Base-by-base conservation (phyloP, 2,888 invertebrate species). In the Athetis lepigone region DNA sequence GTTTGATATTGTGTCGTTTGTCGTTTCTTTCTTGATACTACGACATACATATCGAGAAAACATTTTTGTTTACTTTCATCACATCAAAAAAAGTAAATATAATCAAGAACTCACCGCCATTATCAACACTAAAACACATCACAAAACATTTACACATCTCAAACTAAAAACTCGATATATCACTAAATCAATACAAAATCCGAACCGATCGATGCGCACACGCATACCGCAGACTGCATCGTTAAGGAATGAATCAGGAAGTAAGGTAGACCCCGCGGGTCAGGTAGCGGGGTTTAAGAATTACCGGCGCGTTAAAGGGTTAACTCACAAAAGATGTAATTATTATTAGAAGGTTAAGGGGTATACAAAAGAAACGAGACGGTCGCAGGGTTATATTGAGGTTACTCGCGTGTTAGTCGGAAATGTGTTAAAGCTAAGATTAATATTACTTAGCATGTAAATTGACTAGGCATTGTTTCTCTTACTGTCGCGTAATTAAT, bases 191-290 rank as follows among this genome's bases (percentile, higher is more conserved):
- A 74, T 77, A 76, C 64, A 57, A 84, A 85, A 81, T 82, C 83
- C 77, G 79, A 86, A 80, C 76, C 25, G 64, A 69, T 77, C 68
- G 60, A 79, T 90, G 94, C 94, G 94, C 93, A 92, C 91, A 92
- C 94, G 93, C 94, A 92, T 88, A 80, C 87, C 80, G 86, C 84
- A 88, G 89, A 89, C 88, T 85, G 88, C 86, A 89, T 85, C 79
- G 86, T 83, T 86, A 92, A 89, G 89, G 91, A 94, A 94, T 94
- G 94, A 90, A 91, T 92, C 90, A 92, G 93, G 93, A 94, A 94
- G 89, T 90, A 85, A 90, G 87, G 87, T 87, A 86, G 83, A 83
- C 85, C 85, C 77, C 79, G 68, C 78, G 90, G 93, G 93, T 94
- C 94, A 94, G 95, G 95, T 95, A 94, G 93, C 91, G 86, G 88